These are phyloP conservation scores for Notamacropus eugenii DNA, from an alignment of 2,797 vertebrate species.

Conservation along the genomic window DNA sequence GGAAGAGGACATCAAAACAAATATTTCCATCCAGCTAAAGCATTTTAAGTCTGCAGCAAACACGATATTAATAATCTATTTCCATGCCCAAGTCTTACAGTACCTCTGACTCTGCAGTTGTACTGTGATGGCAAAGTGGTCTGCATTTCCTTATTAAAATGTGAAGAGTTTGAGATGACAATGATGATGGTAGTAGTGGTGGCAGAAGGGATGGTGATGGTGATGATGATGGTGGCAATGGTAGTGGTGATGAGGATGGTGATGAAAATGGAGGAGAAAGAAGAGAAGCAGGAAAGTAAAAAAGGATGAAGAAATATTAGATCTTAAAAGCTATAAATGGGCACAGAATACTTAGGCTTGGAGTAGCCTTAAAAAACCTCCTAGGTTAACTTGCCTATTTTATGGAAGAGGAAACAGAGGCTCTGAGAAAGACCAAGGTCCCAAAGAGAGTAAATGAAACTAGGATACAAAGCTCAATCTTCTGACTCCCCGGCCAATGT, in stretches of 20 bases:
- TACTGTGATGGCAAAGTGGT: neutral
- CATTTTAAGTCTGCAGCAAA: conserved; percentile 46
- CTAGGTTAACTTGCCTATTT: neutral
- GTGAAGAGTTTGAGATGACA: neutral
- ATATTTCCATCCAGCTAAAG: conserved; percentile 60
- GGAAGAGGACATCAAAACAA: conserved; percentile 71
- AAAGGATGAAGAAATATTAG: neutral
- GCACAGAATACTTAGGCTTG: neutral
- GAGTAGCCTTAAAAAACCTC: neutral
- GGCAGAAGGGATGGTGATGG: neutral
- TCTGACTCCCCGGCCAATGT: neutral
- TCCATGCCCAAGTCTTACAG: neutral
- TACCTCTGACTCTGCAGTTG: neutral
- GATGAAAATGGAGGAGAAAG: neutral
- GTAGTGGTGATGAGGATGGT: neutral
- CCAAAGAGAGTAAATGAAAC: neutral
- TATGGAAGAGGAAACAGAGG: neutral
- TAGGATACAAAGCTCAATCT: neutral
- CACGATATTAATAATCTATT: neutral
- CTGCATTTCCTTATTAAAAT: neutral
- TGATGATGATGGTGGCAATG: neutral
- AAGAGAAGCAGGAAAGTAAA: neutral
- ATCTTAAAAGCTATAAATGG: neutral
- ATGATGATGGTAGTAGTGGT: neutral
- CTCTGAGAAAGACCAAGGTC: neutral